Evolutionary conservation across 2,888 invertebrate species (phyloP).

Genomic region (Chironomus riparius): DNA sequence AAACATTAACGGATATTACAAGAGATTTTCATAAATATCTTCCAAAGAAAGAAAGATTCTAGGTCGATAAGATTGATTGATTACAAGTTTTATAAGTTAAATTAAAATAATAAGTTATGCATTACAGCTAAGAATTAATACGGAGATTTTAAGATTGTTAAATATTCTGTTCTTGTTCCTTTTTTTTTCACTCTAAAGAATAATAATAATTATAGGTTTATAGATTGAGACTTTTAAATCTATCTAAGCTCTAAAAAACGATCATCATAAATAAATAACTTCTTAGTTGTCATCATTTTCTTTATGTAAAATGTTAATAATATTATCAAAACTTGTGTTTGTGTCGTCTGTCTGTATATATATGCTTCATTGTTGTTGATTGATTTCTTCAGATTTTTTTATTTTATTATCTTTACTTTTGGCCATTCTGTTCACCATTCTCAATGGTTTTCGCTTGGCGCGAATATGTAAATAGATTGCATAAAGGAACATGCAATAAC

Average conservation of each 20-base stretch:
- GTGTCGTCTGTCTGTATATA: not conserved
- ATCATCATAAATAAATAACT: not conserved
- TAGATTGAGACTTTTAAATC: too few relatives aligned
- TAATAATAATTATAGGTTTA: too few relatives aligned
- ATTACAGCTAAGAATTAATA: too few relatives aligned
- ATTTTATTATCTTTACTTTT: not conserved
- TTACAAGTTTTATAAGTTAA: not conserved
- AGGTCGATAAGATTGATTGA: not conserved
- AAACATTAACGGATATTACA: not conserved
- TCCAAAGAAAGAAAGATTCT: not conserved
- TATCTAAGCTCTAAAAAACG: too few relatives aligned
- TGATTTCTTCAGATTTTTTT: not conserved
- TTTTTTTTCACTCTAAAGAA: too few relatives aligned
- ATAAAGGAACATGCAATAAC: slow-evolving; percentile 77
- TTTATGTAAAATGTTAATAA: not conserved
- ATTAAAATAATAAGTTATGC: too few relatives aligned
- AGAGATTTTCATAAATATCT: not conserved
- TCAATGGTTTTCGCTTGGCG: slow-evolving; percentile 39
- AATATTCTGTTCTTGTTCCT: too few relatives aligned
- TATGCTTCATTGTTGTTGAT: not conserved
- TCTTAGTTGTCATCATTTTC: not conserved
- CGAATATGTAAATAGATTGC: slow-evolving; percentile 62
- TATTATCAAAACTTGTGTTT: not conserved
- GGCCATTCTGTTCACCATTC: slow-evolving; percentile 26
- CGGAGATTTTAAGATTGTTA: too few relatives aligned